A percentile compares a stretch with the other conserved stretches of the same genome.
phyloP scores from a whole-genome alignment of 2,888 invertebrate species.

The Cheilosia vernalis region DNA sequence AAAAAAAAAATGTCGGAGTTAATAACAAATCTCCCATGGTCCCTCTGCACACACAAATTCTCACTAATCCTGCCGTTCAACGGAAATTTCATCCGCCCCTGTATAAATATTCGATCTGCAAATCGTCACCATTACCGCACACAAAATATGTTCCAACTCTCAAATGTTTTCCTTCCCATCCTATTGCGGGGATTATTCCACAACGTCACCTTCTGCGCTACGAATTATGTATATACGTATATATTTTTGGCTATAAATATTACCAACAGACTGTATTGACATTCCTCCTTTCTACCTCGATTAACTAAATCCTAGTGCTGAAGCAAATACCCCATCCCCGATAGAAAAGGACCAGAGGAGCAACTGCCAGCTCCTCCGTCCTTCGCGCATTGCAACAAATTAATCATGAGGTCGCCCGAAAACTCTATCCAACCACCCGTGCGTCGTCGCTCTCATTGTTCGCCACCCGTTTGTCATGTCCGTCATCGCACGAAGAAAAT shows the following conservation, averaged over 20 bases:
- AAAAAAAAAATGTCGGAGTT: too few species aligned
- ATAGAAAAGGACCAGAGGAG: background rate
- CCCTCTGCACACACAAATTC: background rate
- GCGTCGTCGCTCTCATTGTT: conserved; percentile 12
- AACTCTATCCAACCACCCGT: conserved; percentile 14
- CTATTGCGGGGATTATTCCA: conserved; percentile 40
- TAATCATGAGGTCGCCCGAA: conserved; percentile 48
- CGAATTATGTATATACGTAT: conserved; percentile 21
- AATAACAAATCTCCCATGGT: too few species aligned
- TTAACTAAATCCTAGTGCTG: conserved; percentile 30
- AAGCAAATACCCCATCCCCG: background rate
- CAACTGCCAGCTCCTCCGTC: conserved; percentile 23
- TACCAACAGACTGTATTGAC: conserved; percentile 62
- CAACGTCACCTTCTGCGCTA: conserved; percentile 18
- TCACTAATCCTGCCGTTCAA: background rate
- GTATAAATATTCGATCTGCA: background rate
- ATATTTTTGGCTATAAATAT: conserved; percentile 57
- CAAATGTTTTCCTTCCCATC: conserved; percentile 7
- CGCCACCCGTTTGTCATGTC: conserved; percentile 19
- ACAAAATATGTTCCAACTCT: conserved; percentile 6
- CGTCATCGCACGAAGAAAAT: conserved; percentile 35
- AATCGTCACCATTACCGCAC: conserved; percentile 17
- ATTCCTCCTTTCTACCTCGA: conserved; percentile 40
- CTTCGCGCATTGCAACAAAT: conserved; percentile 62
- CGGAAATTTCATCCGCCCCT: background rate